Conservation (phyloP, 1,140 invertebrate species). For the Zaprionus tsacasi region DNA sequence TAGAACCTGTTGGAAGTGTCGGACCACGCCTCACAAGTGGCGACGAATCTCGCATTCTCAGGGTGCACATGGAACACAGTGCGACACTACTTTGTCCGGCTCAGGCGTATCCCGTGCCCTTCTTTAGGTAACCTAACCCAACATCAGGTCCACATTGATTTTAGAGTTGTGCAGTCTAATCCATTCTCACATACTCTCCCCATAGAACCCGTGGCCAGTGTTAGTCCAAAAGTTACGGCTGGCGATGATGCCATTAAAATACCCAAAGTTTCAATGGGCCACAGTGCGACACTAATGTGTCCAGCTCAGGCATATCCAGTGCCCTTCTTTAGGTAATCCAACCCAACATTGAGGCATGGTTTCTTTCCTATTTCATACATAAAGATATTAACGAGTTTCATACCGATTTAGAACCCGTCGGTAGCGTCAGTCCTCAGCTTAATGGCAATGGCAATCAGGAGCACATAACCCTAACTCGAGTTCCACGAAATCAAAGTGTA, state of each 20-base stretch:
- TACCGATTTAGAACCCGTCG: conserved; percentile 85
- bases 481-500: conserved; percentile 83
- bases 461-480: conserved; percentile 67
- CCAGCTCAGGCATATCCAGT: conserved; percentile 87
- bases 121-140: conserved; percentile 86
- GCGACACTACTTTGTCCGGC: conserved; percentile 87
- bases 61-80: conserved; percentile 54
- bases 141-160: conserved; percentile 31
- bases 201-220: conserved; percentile 90
- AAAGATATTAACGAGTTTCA: not conserved
- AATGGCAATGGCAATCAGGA: conserved; percentile 71
- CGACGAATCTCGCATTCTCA: conserved; percentile 79
- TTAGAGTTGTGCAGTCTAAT: not conserved
- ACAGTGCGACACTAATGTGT: conserved; percentile 85
- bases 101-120: conserved; percentile 88
- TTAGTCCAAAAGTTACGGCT: conserved; percentile 88
- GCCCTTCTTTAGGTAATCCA: conserved; percentile 86
- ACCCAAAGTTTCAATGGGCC: conserved; percentile 83
- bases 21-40: conserved; percentile 86
- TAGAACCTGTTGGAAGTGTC: conserved; percentile 90
- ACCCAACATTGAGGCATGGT: conserved; percentile 60
- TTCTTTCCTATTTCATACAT: not conserved
- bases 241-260: conserved; percentile 85
- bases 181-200: not conserved
- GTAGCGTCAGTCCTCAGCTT: conserved; percentile 87